A percentile compares a stretch with the other conserved stretches of the same genome.
Evolutionary conservation across 1,140 invertebrate genomes (phyloP).

Genomic region (Cepaea nemoralis): DNA sequence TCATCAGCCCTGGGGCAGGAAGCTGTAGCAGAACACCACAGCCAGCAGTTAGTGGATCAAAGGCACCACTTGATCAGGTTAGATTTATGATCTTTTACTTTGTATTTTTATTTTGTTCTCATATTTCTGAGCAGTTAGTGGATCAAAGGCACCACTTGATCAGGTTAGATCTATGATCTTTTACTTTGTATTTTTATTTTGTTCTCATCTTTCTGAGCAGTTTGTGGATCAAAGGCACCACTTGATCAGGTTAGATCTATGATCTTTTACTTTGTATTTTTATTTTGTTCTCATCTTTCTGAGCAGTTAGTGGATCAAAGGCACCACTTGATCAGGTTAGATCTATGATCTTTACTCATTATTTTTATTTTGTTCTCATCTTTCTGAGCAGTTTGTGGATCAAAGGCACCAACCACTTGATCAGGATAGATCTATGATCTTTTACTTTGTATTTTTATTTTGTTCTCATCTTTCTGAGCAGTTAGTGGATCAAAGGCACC

Average conservation of each 20-base stretch:
- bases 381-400: slow-evolving; percentile 24
- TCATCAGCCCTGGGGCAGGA: slow-evolving; percentile 17
- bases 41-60: slow-evolving; percentile 28
- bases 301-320: slow-evolving; percentile 23
- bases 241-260: slow-evolving; percentile 6
- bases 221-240: slow-evolving; percentile 13
- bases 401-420: slow-evolving; percentile 8
- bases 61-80: slow-evolving; percentile 2
- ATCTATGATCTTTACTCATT: neutral
- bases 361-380: too few species aligned
- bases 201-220: too few species aligned
- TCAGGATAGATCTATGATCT: neutral
- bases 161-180: neutral
- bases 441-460: too few species aligned
- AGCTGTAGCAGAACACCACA: neutral
- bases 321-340: slow-evolving; percentile 5
- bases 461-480: too few species aligned
- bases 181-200: too few species aligned
- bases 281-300: too few species aligned
- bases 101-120: too few species aligned
- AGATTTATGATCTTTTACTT: neutral
- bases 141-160: slow-evolving; percentile 3
- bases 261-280: too few species aligned
- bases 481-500: slow-evolving; percentile 11
- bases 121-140: slow-evolving; percentile 21